Base-by-base conservation (phyloP, 2,888 invertebrate species). In the Ditula angustiorana region DNA sequence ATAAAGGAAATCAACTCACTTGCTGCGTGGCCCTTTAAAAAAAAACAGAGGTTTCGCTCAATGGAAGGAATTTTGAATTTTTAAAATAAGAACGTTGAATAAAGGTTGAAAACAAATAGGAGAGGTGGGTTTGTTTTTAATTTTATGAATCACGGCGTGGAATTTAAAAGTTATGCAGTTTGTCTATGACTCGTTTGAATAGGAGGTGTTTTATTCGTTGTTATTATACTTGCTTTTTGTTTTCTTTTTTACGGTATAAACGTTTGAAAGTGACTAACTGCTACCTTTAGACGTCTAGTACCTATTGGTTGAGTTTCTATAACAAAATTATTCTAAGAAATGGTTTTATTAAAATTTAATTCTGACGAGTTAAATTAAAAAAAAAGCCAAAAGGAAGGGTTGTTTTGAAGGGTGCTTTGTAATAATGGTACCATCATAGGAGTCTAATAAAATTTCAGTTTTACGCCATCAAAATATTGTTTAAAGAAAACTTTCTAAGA, bases 41-140 rank as follows among this genome's bases (percentile, higher is more conserved):
- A 67, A 71, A 72, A 74, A 71, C 35, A 37, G 5, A 37, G 67
- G 67, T 64, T 67, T 70, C 73, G 70, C 69, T 75, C 78, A 74
- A 78, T 78, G 75, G 77, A 70, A 69, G 76, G 71, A 72, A 72
- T 74, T 78, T 77, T 75, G 77, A 80, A 83, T n/a, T 81, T 79
- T 80, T 80, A 78, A 79, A 62, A 56, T 41, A 76, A 77, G 74
- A 75, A 77, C 75, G 75, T 70, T 79, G 79, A 80, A 80, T 79
- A 75, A 75, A 75, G 71, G 73, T 76, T 73, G 73, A 69, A 67
- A 73, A 74, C 47, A 49, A 62, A 62, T 19, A 37, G 56, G 37
- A 37, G 23, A 44, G 37, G 23, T 33, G 16, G 52, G 52, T 52
- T 28, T 49, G 33, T 33, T 52, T 52, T 33, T 28, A 33, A 47